These are phyloP conservation scores for Sinosuthora webbiana DNA, from an alignment of 2,113 vertebrate genomes.

Conservation along the genomic window DNA sequence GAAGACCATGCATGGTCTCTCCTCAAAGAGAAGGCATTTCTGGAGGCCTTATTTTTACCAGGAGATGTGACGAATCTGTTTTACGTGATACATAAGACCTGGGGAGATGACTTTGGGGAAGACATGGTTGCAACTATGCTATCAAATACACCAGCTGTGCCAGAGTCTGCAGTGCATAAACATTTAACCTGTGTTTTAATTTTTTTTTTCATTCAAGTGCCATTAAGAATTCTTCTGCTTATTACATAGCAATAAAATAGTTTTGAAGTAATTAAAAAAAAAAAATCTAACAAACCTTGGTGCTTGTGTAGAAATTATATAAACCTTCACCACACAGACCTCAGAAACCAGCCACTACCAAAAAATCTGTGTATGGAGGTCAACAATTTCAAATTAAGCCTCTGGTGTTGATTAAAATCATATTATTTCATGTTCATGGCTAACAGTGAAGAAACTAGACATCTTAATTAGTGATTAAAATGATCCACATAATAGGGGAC, in stretches of 20 bases:
- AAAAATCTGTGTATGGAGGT: neutral
- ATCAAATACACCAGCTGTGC: neutral
- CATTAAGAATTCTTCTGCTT: neutral
- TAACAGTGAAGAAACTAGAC: neutral
- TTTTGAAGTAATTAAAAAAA: neutral
- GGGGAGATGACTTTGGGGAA: neutral
- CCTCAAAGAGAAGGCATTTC: neutral
- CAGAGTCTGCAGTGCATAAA: neutral
- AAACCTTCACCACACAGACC: neutral
- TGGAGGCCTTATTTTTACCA: neutral
- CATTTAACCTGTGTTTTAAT: neutral
- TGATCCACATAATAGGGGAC: neutral
- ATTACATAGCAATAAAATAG: neutral
- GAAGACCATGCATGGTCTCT: neutral
- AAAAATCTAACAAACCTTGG: neutral
- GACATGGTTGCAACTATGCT: neutral
- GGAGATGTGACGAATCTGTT: neutral
- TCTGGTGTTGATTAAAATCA: neutral
- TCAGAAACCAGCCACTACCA: neutral
- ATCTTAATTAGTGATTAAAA: constrained; percentile 14
- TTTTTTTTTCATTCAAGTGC: neutral
- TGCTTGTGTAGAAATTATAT: neutral
- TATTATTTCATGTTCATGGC: neutral
- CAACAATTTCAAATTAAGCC: neutral
- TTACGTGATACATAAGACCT: neutral